Evolutionary conservation across 2,797 vertebrate genomes (phyloP).

Genomic region (Smutsia temminckii): DNA sequence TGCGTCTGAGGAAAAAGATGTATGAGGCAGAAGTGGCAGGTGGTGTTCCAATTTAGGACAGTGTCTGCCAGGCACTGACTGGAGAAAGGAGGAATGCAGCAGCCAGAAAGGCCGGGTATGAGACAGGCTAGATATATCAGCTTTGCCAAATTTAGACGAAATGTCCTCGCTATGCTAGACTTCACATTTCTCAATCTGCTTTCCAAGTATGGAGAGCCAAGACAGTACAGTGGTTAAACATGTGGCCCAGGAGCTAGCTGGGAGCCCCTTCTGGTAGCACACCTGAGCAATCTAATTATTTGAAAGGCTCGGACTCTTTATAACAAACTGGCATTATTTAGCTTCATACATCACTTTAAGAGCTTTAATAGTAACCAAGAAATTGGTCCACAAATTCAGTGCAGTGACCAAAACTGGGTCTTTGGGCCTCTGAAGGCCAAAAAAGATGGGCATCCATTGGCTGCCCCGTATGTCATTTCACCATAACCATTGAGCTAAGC

Average conservation of each 20-base stretch:
- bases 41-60: neutral
- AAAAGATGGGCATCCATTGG: neutral
- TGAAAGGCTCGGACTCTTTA: neutral
- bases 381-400: neutral
- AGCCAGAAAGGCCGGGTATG: neutral
- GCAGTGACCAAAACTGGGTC: neutral
- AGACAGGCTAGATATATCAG: neutral
- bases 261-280: neutral
- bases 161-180: neutral
- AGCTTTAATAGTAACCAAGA: neutral
- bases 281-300: neutral
- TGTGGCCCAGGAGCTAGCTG: rapidly evolving
- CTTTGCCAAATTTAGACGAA: neutral
- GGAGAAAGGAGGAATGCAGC: neutral
- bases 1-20: neutral
- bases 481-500: neutral
- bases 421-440: neutral
- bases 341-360: neutral
- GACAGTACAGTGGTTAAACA: neutral
- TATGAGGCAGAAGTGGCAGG: neutral
- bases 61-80: neutral
- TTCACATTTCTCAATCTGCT: neutral
- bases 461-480: too few relatives aligned
- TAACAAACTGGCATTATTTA: neutral
- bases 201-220: neutral